These are phyloP conservation scores for Bos indicus DNA, from an alignment of 2,113 vertebrate species.

Conservation along the genomic window DNA sequence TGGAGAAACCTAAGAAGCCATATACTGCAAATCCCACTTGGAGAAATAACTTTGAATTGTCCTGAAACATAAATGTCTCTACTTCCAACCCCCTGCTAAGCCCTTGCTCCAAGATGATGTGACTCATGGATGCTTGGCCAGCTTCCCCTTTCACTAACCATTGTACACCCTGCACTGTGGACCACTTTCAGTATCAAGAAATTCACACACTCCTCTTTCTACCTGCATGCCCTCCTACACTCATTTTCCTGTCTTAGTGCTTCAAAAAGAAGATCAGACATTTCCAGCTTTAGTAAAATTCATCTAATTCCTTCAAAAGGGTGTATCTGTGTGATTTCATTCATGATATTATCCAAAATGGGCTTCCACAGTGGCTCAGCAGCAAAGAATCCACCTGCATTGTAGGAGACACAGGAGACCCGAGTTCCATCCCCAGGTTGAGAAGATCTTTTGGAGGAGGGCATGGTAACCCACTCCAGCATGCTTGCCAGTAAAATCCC, in stretches of 20 bases:
- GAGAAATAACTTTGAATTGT: background rate
- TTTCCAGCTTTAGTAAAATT: background rate
- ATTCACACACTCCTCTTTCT: background rate
- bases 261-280: background rate
- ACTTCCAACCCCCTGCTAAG: background rate
- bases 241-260: background rate
- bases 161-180: accelerated
- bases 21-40: background rate
- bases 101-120: no score
- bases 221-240: background rate
- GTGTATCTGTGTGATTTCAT: background rate
- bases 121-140: background rate
- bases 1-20: background rate
- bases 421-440: background rate
- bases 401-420: background rate
- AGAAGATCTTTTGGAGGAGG: background rate
- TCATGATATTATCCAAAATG: background rate
- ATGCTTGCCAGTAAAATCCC: background rate
- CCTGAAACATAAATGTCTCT: background rate
- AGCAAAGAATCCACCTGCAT: background rate
- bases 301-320: background rate
- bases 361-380: background rate
- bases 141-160: background rate
- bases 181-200: background rate
- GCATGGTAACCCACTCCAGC: background rate